Percentiles rank a stretch among this genome's conserved stretches.
phyloP scores from a whole-genome alignment of 2,888 invertebrate genomes.

The Ichneumoninae sp. region DNA sequence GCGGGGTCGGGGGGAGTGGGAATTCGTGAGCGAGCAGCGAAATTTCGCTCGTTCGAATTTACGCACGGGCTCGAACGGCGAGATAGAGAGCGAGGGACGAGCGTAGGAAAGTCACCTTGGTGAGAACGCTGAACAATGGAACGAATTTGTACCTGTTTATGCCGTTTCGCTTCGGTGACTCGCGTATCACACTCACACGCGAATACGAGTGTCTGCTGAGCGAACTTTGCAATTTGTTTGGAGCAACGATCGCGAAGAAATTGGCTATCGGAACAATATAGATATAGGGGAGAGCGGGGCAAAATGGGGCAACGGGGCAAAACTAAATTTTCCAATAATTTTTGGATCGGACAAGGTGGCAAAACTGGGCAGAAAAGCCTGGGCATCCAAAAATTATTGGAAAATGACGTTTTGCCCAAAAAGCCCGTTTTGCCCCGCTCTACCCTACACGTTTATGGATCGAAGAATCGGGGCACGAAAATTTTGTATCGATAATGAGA shows the following conservation, averaged over 20 bases:
- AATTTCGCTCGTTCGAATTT: neutral
- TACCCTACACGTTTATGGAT: neutral
- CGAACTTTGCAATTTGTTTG: conserved; percentile 27
- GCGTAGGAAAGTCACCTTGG: conserved; percentile 54
- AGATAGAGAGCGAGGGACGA: conserved; percentile 1
- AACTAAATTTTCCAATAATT: too few relatives aligned
- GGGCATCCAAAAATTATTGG: too few relatives aligned
- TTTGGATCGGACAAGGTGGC: too few relatives aligned
- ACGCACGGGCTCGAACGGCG: conserved; percentile 11
- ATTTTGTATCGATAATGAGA: neutral
- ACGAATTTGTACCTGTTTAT: conserved; percentile 53
- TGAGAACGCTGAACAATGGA: conserved; percentile 47
- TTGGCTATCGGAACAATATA: neutral
- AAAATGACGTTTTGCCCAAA: too few relatives aligned
- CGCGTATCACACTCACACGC: neutral
- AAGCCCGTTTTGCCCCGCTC: too few relatives aligned
- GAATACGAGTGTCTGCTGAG: neutral
- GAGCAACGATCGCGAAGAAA: neutral
- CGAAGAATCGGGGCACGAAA: neutral
- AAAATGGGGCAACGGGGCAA: too few relatives aligned
- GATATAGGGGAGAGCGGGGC: too few relatives aligned
- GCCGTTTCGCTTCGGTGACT: conserved; percentile 38
- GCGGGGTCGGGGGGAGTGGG: too few relatives aligned
- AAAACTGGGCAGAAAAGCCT: too few relatives aligned
- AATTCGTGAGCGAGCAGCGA: neutral